These are phyloP conservation scores for Carassius auratus DNA, from an alignment of 2,113 vertebrate genomes.

Conservation along the genomic window DNA sequence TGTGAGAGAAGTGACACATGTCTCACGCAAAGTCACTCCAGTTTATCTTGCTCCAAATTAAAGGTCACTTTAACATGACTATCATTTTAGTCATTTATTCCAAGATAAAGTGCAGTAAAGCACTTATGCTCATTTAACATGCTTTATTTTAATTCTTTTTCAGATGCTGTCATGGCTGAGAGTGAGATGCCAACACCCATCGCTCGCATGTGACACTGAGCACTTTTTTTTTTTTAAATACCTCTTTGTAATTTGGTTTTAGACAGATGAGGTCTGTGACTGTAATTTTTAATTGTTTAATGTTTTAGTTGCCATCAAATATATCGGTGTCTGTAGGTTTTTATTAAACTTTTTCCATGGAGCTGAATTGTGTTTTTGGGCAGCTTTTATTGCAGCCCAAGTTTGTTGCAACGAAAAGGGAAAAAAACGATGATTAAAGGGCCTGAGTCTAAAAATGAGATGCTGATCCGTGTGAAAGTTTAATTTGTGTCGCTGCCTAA, in stretches of 20 bases:
- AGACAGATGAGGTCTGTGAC: background rate
- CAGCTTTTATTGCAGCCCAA: background rate
- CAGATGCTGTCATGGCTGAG: constrained; percentile 82
- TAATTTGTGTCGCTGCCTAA: background rate
- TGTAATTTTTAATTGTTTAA: background rate
- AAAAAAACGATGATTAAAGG: background rate
- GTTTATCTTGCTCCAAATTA: too few relatives aligned
- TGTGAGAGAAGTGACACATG: too few relatives aligned
- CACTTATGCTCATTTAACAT: too few relatives aligned
- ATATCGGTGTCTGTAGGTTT: background rate
- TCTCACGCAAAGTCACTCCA: too few relatives aligned
- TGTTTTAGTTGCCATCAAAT: background rate
- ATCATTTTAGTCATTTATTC: background rate
- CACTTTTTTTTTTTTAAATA: background rate
- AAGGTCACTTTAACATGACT: background rate
- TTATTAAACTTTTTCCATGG: background rate
- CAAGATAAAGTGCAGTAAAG: background rate
- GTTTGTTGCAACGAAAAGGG: background rate
- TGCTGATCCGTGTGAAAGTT: background rate
- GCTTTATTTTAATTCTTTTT: constrained; percentile 47
- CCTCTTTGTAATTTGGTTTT: background rate
- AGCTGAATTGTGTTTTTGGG: background rate
- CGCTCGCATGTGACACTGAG: constrained; percentile 78
- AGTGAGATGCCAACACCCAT: constrained; percentile 92
- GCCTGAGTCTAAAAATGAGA: background rate